Base-by-base conservation (phyloP, 1,140 invertebrate species). In the Sesamia nonagrioides region DNA sequence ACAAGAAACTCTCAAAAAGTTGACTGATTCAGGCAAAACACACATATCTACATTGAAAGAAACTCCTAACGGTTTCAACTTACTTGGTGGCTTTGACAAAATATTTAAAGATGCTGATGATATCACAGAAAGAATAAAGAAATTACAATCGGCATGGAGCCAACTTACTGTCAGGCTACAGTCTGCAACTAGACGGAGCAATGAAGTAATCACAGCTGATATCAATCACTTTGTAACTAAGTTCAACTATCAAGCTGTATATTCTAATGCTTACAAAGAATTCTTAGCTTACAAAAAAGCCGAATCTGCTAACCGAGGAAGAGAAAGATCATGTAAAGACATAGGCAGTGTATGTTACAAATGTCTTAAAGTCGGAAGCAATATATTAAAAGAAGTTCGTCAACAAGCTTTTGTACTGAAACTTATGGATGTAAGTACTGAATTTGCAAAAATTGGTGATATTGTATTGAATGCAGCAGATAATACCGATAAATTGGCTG, bases 321-420 rank as follows among this genome's bases (percentile, higher is more conserved):
- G 84, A 81, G 89, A 92, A 63, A 89, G 82, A 52, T 88, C 88
- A 35, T 95, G 92, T 61, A 85, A 88, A 48, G 93, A 95, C 60
- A 94, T 93, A 40, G 88, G 93, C 7, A 94, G 91, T 80, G 75
- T 93, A 17, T 90, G 91, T 42, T 95, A 93, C 75, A 90, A 94
- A 56, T 91, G 92, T 78, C 86, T 95, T 0, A 95, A 95, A 85
- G 77, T 94, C 0, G 88, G 94, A 86, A 92, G 88, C 71, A 94
- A 89, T 86, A 90, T 95, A 48, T 76, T 95, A 15, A 79, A 87
- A 45, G 92, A 95, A 79, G 78, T 92, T 27, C 86, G 90, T 11
- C 85, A 90, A 75, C 93, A 95, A 77, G 86, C 87, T 37, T 93
- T 93, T 81, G 74, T 92, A 48, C 85, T 94, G 71, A 95, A 94